Base-by-base conservation (phyloP, 2,113 vertebrate species). In the Panthera tigris region DNA sequence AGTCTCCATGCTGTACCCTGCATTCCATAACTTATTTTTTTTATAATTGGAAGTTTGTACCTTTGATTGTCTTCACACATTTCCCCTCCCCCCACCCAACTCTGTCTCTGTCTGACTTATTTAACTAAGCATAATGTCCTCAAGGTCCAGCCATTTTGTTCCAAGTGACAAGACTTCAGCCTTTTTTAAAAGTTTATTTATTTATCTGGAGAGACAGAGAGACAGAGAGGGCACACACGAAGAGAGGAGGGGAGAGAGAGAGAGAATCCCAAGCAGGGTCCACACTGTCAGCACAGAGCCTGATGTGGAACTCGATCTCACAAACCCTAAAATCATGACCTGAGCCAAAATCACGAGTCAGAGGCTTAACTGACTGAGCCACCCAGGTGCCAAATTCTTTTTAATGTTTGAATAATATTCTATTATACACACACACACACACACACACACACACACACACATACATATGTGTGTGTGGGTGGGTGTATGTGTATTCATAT, bases 391-490 rank as follows among this genome's bases (percentile, higher is more conserved):
- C 57, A 7, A 23, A 61, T 23, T 61, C 7, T 4, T 61, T 76
- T 76, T 45, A 45, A 76, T 45, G 73, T 25, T 25, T 29, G 73
- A 27, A 3, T 74, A 74, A 74, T 39, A 41, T 74, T 74, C 5
- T 5, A 73, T 25, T 61, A 23, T 61, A 7, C n/a, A n/a, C n/a
- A n/a, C n/a, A n/a, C n/a, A 55, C 18, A 55, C 6, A 57, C 5
- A 55, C 5, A 19, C 18, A 55, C 1, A 1, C 2, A 55, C 4
- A 18, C 4, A 55, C 4, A 18, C 52, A 55, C 52, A 55, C 55
- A 16, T 2, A 18, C 0, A 23, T 23, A 57, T 57, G 18, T 19
- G 14, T 55, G 15, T 5, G 14, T 55, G 16, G 5, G 4, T 18
- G 18, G 19, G 5, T 57, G 21, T 57, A 3, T 57, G 21, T 57